Evolutionary conservation across 2,113 vertebrate species (phyloP).

Genomic region (Megalops atlanticus): DNA sequence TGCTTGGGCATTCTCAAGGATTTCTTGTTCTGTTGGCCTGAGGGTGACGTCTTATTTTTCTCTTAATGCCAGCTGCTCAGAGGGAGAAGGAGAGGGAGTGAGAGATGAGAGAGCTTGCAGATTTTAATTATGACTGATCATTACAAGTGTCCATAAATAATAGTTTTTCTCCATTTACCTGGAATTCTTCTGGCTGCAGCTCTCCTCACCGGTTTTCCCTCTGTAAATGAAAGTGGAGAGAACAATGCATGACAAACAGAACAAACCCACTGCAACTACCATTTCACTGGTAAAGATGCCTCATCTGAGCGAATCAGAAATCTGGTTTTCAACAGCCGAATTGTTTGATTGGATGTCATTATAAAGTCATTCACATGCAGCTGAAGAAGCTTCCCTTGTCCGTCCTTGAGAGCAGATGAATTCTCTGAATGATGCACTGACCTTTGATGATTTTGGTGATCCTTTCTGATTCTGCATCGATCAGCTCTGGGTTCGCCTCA

Average conservation of each 20-base stretch:
- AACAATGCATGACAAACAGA: background rate
- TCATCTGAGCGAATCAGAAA: too few species aligned
- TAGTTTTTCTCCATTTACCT: too few species aligned
- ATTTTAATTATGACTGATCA: conserved; percentile 5
- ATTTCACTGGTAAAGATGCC: too few species aligned
- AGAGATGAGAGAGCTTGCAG: too few species aligned
- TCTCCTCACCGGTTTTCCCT: conserved; percentile 30
- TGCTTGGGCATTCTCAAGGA: background rate
- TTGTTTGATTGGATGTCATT: too few species aligned
- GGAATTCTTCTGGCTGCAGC: conserved; percentile 48
- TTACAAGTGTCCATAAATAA: background rate
- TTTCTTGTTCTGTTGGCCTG: conserved; percentile 31
- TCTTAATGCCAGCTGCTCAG: conserved; percentile 52
- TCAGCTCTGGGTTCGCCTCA: conserved; percentile 53
- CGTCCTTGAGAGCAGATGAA: too few species aligned
- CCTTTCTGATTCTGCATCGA: conserved; percentile 62
- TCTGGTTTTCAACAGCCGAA: too few species aligned
- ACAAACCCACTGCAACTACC: background rate
- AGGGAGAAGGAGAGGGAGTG: background rate
- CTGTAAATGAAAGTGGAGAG: conserved; percentile 38
- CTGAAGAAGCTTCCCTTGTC: too few species aligned
- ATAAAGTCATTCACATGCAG: too few species aligned
- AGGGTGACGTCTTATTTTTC: conserved; percentile 51
- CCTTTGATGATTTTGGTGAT: conserved; percentile 71
- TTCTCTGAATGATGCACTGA: conserved; percentile 30